Evolutionary conservation across 2,113 vertebrate genomes (phyloP).

Genomic region (Rhizomys pruinosus): DNA sequence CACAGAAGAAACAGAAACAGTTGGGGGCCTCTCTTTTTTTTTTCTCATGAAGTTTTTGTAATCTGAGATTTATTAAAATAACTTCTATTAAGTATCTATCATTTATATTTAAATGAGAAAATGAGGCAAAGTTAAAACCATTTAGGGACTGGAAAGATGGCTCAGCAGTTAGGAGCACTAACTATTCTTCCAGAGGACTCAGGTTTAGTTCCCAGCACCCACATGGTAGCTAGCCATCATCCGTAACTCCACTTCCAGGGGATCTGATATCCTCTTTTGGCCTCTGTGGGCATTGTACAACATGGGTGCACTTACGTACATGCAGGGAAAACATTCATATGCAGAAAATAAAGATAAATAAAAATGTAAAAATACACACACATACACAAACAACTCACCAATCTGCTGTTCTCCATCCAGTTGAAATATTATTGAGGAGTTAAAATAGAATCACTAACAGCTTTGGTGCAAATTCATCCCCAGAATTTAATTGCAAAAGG

Average conservation of each 20-base stretch:
- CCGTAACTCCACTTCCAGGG: no score
- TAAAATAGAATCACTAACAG: constrained; percentile 29
- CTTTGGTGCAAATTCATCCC: constrained; percentile 30
- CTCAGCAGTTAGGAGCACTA: no score
- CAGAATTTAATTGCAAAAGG: constrained; percentile 33
- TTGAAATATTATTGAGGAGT: neutral
- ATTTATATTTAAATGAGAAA: neutral
- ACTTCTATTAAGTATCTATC: neutral
- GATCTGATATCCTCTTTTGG: no score
- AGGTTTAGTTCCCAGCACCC: no score
- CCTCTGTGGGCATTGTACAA: no score
- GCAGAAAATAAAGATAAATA: no score
- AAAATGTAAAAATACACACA: no score
- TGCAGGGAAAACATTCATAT: no score
- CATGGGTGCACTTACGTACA: no score
- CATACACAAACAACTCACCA: neutral
- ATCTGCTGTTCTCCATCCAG: neutral
- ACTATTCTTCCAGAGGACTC: no score
- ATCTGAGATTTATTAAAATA: neutral
- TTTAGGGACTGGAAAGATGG: no score
- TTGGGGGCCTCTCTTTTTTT: neutral
- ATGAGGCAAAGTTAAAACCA: neutral
- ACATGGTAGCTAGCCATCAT: no score
- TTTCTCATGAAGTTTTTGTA: neutral
- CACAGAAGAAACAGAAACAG: neutral